These are phyloP conservation scores for Nephrotoma flavescens DNA, from an alignment of 2,888 invertebrate species.

Conservation along the genomic window DNA sequence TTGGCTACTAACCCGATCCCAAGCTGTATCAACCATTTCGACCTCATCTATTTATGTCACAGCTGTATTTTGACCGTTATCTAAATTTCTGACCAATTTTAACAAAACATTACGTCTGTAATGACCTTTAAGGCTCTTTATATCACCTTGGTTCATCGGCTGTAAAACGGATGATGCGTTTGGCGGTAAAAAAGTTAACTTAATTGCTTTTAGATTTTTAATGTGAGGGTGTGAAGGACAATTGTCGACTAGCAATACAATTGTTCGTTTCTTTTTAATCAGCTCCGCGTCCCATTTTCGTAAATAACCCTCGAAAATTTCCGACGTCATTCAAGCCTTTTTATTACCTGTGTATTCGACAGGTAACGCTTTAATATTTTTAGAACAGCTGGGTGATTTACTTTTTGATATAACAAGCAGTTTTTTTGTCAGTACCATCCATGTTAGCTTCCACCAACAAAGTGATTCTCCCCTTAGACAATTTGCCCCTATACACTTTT, in stretches of 20 bases:
- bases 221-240: neutral
- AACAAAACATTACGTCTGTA: neutral
- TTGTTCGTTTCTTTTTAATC: neutral
- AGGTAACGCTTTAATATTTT: neutral
- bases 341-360: neutral
- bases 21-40: neutral
- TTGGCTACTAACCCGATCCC: neutral
- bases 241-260: neutral
- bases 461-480: too few relatives aligned
- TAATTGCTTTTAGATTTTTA: neutral
- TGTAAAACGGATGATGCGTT: neutral
- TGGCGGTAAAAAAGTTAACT: neutral
- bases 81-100: neutral
- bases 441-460: too few relatives aligned
- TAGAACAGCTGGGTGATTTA: neutral
- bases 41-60: neutral
- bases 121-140: neutral
- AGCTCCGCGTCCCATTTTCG: neutral
- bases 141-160: neutral
- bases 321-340: too few relatives aligned
- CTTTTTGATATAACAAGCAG: too few relatives aligned
- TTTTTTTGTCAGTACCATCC: too few relatives aligned
- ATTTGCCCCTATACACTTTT: too few relatives aligned
- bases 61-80: neutral
- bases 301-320: neutral